These are phyloP conservation scores for Leptogaster cylindrica DNA, from an alignment of 2,888 invertebrate genomes.

Conservation along the genomic window DNA sequence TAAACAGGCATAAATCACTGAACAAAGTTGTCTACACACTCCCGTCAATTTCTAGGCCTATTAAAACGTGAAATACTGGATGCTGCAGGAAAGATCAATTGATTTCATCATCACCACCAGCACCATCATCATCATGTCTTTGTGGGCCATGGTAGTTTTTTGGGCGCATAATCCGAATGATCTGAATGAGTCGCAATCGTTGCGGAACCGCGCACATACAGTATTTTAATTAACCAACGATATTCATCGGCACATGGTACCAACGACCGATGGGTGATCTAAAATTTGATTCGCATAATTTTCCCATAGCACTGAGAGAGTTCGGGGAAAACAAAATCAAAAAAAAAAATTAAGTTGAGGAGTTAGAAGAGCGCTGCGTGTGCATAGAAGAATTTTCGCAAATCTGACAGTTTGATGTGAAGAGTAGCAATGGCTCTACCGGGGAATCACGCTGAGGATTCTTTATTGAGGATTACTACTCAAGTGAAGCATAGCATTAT, in stretches of 20 bases:
- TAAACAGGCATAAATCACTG: slow-evolving; percentile 29
- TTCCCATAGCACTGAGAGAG: slow-evolving; percentile 33
- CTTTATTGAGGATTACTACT: slow-evolving; percentile 4
- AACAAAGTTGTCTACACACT: neutral
- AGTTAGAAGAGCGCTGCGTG: too few relatives aligned
- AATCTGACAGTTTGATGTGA: too few relatives aligned
- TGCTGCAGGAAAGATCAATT: slow-evolving; percentile 28
- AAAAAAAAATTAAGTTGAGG: too few relatives aligned
- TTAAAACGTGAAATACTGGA: slow-evolving; percentile 40
- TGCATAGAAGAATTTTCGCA: too few relatives aligned
- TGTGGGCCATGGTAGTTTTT: slow-evolving; percentile 4
- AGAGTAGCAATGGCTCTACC: too few relatives aligned
- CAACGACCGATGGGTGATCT: slow-evolving; percentile 11
- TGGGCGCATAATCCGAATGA: slow-evolving; percentile 29
- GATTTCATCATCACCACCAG: slow-evolving; percentile 23
- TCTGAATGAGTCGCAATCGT: slow-evolving; percentile 41
- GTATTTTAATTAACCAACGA: slow-evolving; percentile 41
- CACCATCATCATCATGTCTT: slow-evolving; percentile 1
- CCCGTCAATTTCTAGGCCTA: slow-evolving; percentile 1
- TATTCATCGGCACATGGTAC: slow-evolving; percentile 30
- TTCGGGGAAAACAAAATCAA: too few relatives aligned
- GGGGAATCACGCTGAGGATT: slow-evolving; percentile 20
- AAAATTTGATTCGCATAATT: slow-evolving; percentile 41
- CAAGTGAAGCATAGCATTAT: neutral
- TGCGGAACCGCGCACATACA: slow-evolving; percentile 43